Base-by-base conservation (phyloP, 2,797 vertebrate species). In the Ctenopoma multispine region DNA sequence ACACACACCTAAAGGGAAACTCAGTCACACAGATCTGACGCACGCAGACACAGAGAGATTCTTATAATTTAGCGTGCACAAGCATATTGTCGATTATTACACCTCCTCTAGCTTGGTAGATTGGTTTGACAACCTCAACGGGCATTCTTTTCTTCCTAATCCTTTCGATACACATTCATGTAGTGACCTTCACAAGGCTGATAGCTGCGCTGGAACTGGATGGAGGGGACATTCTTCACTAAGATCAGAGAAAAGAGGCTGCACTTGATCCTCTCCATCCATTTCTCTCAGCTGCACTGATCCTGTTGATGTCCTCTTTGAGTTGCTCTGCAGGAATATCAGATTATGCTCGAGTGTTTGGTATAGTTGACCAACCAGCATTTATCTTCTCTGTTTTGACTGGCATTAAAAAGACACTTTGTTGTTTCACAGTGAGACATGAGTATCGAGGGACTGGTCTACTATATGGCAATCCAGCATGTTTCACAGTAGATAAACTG, bases 11-110 rank as follows among this genome's bases (percentile, higher is more conserved):
- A 12, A 7, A 54, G 60, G 27, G 48, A 57, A 63, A 50, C 48
- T 47, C 46, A 55, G 17, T 51, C 34, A 40, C 34, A 44, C 44
- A 46, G 21, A 49, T 18, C 13, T 49, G 9, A 46, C 5, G 1
- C 29, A 44, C 14, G 57, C 20, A 48, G 13, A 49, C 43, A 82
- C 43, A 80, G 41, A 59, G 14, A 40, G 3, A 54, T 49, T 62
- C 6, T 14, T 54, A 49, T 63, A 69, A 83, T 80, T 65, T 61
- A 3, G 20, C 49, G 15, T 12, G 20, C 49, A 40, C 53, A 75
- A 56, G 63, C 44, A 63, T 24, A 75, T 40, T 38, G 36, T 8
- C 31, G 56, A 54, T 58, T 21, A 49, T 49, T n/a, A 46, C 17
- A 62, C 46, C 50, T 61, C 15, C 0, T 55, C 53, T 64, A 21